A percentile compares a stretch with the other conserved stretches of the same genome.
Conservation (phyloP, 2,797 vertebrate species). For the Florisuga fusca region DNA sequence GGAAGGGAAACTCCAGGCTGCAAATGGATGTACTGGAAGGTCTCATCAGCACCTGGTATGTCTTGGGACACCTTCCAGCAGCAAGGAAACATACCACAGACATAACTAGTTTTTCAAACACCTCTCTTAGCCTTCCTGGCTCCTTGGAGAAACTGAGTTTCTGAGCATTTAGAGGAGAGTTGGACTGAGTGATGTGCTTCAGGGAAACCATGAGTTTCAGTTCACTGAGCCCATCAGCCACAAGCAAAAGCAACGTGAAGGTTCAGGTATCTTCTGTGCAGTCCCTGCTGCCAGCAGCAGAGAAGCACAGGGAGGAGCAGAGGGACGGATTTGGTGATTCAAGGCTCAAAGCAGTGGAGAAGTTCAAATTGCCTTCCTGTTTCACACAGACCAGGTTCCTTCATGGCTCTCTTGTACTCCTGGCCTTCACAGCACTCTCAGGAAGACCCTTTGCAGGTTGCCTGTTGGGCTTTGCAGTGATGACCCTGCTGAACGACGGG, state of each 20-base stretch:
- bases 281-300: background rate
- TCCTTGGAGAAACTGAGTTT: background rate
- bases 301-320: background rate
- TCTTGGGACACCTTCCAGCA: slow-evolving; percentile 30
- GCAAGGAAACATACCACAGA: background rate
- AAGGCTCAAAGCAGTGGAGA: background rate
- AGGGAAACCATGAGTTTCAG: background rate
- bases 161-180: background rate
- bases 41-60: slow-evolving; percentile 4
- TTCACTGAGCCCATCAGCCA: background rate
- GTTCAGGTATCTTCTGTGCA: background rate
- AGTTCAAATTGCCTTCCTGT: background rate
- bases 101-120: background rate
- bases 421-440: background rate
- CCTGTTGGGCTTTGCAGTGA: background rate
- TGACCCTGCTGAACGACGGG: accelerated
- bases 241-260: background rate
- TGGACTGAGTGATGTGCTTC: background rate
- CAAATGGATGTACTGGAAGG: slow-evolving; percentile 50
- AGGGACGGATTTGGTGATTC: background rate
- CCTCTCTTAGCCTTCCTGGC: background rate
- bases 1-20: slow-evolving; percentile 50
- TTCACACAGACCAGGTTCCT: background rate
- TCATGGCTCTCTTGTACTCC: background rate
- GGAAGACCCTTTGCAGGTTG: accelerated